Percentiles rank a stretch among this genome's conserved stretches.
These are phyloP conservation scores for Eremophila alpestris DNA, from an alignment of 2,797 vertebrate genomes.

Conservation along the genomic window DNA sequence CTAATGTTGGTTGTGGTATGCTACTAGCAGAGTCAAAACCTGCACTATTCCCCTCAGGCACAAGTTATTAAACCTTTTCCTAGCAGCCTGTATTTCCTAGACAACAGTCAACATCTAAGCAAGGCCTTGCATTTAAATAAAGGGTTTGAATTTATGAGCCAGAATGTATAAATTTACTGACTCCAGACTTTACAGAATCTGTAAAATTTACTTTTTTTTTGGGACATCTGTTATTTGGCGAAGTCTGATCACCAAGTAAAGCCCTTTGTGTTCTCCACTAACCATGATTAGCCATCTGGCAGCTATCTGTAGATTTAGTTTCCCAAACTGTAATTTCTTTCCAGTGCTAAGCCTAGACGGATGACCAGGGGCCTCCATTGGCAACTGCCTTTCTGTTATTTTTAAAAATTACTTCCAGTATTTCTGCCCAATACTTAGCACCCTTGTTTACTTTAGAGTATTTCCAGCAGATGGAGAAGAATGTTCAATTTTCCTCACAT, in stretches of 20 bases:
- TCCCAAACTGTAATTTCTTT: conserved; percentile 40
- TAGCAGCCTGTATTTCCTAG: neutral
- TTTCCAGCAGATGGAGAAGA: conserved; percentile 46
- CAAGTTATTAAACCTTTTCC: neutral
- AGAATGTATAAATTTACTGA: neutral
- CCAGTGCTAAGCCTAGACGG: conserved; percentile 18
- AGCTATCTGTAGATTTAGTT: conserved; percentile 30
- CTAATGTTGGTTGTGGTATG: neutral
- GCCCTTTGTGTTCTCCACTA: conserved; percentile 12
- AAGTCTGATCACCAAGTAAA: neutral
- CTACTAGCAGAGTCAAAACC: neutral
- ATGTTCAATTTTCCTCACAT: conserved; percentile 44
- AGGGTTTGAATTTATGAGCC: neutral
- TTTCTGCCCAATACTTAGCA: conserved; percentile 51
- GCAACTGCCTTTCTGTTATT: conserved; percentile 50
- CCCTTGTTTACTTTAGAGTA: conserved; percentile 54
- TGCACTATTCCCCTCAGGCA: neutral
- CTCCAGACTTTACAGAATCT: neutral
- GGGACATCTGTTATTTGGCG: conserved; percentile 21
- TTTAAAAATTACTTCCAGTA: conserved; percentile 59
- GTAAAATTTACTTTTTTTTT: neutral
- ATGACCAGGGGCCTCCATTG: neutral
- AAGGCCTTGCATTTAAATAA: neutral
- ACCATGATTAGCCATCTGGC: conserved; percentile 45
- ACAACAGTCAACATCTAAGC: neutral